Percentiles rank a stretch among this genome's conserved stretches.
These are phyloP conservation scores for Eupeodes luniger DNA, from an alignment of 2,888 invertebrate species.

Conservation along the genomic window DNA sequence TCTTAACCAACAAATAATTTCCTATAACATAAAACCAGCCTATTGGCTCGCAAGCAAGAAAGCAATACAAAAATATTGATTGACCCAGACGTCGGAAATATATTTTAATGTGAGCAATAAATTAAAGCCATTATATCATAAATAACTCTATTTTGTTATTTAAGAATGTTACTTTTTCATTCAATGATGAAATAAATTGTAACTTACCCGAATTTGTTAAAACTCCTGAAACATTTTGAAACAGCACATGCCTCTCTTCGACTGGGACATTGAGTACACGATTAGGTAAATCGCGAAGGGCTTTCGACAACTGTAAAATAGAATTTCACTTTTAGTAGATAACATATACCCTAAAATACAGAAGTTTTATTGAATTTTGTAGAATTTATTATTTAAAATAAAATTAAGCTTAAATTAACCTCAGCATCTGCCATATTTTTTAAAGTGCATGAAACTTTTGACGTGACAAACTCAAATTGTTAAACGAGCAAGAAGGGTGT, in stretches of 20 bases:
- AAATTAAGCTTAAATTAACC: conserved; percentile 73
- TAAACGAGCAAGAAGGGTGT: not conserved
- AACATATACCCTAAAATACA: not conserved
- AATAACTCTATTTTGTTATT: not conserved
- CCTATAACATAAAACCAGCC: too few relatives aligned
- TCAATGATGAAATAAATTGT: conserved; percentile 39
- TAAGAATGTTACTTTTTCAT: not conserved
- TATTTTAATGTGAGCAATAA: not conserved
- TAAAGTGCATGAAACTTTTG: conserved; percentile 62
- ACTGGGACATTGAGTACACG: conserved; percentile 81
- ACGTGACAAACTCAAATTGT: conserved; percentile 60
- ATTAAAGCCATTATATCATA: not conserved
- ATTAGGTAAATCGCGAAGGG: conserved; percentile 83
- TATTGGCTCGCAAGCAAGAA: not conserved
- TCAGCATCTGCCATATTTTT: conserved; percentile 79
- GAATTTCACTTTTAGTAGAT: conserved; percentile 24
- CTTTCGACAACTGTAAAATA: conserved; percentile 82
- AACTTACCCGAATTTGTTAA: conserved; percentile 89
- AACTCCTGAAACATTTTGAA: conserved; percentile 84
- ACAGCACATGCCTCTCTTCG: conserved; percentile 81
- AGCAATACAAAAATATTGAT: conserved; percentile 51
- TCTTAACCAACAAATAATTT: not conserved
- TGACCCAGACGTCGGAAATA: conserved; percentile 42
- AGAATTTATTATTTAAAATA: conserved; percentile 58
- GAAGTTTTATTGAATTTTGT: conserved; percentile 32